A percentile compares a stretch with the other conserved stretches of the same genome.
phyloP scores from a whole-genome alignment of 2,113 vertebrate genomes.

The Hydrolagus affinis region DNA sequence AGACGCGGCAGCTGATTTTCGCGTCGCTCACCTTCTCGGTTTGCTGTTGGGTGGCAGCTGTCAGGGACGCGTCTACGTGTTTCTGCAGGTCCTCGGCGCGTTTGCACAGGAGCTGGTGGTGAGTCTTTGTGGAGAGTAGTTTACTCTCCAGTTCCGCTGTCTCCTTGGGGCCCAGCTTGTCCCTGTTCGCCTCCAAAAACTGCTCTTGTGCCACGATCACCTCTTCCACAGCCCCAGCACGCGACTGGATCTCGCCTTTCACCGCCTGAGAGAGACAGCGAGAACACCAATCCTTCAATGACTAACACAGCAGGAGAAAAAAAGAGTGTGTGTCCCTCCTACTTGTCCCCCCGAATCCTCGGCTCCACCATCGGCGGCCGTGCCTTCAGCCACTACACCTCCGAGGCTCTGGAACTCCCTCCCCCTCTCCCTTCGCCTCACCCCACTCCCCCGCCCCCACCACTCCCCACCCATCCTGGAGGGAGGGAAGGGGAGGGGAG shows the following conservation, averaged over 20 bases:
- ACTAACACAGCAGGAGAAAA: too few species aligned
- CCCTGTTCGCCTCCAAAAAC: conserved; percentile 72
- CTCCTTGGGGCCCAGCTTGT: conserved; percentile 65
- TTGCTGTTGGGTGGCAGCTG: conserved; percentile 74
- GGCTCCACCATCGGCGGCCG: too few species aligned
- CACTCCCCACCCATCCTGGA: too few species aligned
- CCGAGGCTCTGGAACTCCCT: too few species aligned
- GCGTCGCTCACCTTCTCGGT: conserved; percentile 69
- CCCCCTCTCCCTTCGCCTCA: too few species aligned
- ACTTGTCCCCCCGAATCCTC: too few species aligned
- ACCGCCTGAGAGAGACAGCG: conserved; percentile 59
- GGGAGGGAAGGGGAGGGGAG: too few species aligned
- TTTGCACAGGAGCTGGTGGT: conserved; percentile 65
- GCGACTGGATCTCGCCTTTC: conserved; percentile 68
- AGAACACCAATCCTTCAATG: too few species aligned
- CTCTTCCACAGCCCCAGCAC: conserved; percentile 55
- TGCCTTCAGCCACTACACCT: too few species aligned
- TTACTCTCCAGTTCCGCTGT: conserved; percentile 58
- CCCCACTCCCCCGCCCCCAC: too few species aligned
- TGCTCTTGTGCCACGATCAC: conserved; percentile 72
- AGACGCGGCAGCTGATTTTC: too few species aligned
- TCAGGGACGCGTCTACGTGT: conserved; percentile 69
- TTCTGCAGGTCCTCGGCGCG: conserved; percentile 59
- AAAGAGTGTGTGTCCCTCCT: too few species aligned
- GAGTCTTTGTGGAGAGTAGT: conserved; percentile 68